A percentile compares a stretch with the other conserved stretches of the same genome.
Evolutionary conservation across 2,797 vertebrate species (phyloP).

Genomic region (Psittacula derbiana): DNA sequence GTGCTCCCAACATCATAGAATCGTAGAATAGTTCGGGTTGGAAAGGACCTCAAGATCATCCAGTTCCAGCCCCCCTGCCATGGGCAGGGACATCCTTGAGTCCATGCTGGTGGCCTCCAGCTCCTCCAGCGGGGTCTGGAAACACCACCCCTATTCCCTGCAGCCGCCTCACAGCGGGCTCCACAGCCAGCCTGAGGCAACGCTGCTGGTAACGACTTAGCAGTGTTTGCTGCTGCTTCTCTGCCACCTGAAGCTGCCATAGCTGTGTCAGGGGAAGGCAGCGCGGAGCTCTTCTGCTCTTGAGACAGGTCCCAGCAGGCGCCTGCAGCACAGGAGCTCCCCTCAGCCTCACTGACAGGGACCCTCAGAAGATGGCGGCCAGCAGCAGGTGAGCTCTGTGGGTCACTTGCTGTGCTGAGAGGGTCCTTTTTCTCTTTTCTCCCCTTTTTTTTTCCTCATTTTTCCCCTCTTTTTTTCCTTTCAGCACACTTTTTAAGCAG

Average conservation of each 20-base stretch:
- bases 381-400: background rate
- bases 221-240: fast-evolving
- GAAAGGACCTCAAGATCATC: too few species aligned
- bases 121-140: fast-evolving
- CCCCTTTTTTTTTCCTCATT: fast-evolving
- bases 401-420: background rate
- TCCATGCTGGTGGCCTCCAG: fast-evolving
- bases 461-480: fast-evolving
- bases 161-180: fast-evolving
- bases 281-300: fast-evolving
- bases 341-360: background rate
- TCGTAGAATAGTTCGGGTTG: too few species aligned
- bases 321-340: background rate
- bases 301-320: fast-evolving
- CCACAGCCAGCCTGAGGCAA: background rate
- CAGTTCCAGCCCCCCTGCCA: too few species aligned
- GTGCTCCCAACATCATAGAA: too few species aligned
- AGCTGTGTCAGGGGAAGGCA: background rate
- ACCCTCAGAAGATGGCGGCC: background rate
- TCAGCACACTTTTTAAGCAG: background rate
- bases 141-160: fast-evolving
- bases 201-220: fast-evolving
- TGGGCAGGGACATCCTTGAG: background rate
- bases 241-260: fast-evolving
- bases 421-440: background rate